Base-by-base conservation (phyloP, 1,140 invertebrate genomes). In the Melanaphis sacchari region DNA sequence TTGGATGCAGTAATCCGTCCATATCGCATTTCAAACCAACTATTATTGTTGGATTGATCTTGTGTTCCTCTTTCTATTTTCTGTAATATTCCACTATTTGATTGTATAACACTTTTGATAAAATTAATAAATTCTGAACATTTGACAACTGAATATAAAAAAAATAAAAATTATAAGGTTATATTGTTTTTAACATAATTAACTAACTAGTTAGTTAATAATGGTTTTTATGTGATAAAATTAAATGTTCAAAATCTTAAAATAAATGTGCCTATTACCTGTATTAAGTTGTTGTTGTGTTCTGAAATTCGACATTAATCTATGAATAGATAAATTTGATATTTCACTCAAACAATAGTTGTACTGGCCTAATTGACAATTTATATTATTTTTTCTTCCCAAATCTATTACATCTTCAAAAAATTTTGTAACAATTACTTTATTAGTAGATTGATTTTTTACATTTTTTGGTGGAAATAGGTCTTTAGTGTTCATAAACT, bases 11-110 rank as follows among this genome's bases (percentile, higher is more conserved):
- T 84, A 24, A 84, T 84, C 38, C 38, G 36, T 22, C 81, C 81
- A 84, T 84, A 84, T 38, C 81, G 36, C 81, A 84, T 40, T 84
- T 84, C 81, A 84, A 84, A 84, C 81, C 38, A 84, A 84, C 21
- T 40, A 24, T 24, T 84, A 40, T 84, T 84, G 22, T 2, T 84
- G 22, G 81, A 84, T 38, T 84, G 81, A 84, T 84, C 81, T 84
- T 38, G 38, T 84, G 81, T 84, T 40, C 9, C 22, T 84, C 6
- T 84, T 84, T 84, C 81, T 84, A 84, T 84, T 40, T 84, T 38
- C 1, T 24, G 18, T 40, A 84, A 9, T 84, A 84, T 84, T 84
- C 81, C 81, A 84, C 2, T 6, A 26, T 84, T 82, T 40, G 81
- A 84, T 40, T 84, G 38, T 84, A 84, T 84, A 26, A 26, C 22